A percentile compares a stretch with the other conserved stretches of the same genome.
Evolutionary conservation across 2,113 vertebrate genomes (phyloP).

Genomic region (Acinonyx jubatus): DNA sequence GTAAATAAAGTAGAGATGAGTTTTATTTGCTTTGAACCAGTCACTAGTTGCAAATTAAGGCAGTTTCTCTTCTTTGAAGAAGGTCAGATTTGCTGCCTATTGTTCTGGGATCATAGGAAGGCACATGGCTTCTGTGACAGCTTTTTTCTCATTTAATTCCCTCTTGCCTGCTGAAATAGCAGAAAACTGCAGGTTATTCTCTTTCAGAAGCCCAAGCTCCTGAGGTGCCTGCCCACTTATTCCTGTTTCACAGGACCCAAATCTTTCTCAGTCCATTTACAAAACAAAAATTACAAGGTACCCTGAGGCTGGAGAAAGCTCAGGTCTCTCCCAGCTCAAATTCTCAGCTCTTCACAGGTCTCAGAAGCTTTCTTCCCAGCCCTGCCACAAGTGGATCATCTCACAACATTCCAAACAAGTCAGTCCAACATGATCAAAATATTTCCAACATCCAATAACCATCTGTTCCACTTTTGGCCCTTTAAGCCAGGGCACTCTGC

Average conservation of each 20-base stretch:
- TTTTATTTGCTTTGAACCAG: neutral
- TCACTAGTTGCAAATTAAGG: neutral
- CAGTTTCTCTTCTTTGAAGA: neutral
- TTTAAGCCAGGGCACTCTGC: neutral
- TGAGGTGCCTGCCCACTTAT: neutral
- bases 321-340: neutral
- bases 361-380: neutral
- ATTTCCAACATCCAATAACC: neutral
- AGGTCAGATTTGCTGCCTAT: neutral
- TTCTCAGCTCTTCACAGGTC: neutral
- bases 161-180: neutral
- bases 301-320: neutral
- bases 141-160: neutral
- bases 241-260: neutral
- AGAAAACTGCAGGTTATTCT: neutral
- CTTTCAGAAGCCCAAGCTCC: neutral
- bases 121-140: neutral
- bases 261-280: neutral
- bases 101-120: neutral
- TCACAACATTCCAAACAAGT: neutral
- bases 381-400: neutral
- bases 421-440: constrained; percentile 6
- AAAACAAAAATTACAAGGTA: neutral
- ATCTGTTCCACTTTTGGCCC: neutral
- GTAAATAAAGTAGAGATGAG: constrained; percentile 3